These are phyloP conservation scores for Taenioides sp. DNA, from an alignment of 2,797 vertebrate genomes.

Conservation along the genomic window DNA sequence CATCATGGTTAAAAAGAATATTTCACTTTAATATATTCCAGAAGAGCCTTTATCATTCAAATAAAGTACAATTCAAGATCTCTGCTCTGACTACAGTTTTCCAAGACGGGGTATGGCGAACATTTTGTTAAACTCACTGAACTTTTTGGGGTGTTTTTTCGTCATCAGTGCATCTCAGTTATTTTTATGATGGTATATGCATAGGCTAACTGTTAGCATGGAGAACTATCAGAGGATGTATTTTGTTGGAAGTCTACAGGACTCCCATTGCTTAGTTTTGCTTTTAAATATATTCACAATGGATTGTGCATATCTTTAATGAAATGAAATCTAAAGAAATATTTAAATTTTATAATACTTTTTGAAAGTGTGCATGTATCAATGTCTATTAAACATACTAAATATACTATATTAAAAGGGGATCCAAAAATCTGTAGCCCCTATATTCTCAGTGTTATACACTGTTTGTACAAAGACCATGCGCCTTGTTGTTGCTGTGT, in stretches of 20 bases:
- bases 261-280: not conserved
- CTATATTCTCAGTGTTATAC: not conserved
- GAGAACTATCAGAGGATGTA: not conserved
- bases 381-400: not conserved
- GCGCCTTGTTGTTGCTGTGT: conserved; percentile 29
- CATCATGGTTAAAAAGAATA: conserved; percentile 5
- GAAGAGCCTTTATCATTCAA: conserved; percentile 4
- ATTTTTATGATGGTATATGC: not conserved
- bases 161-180: not conserved
- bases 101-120: not conserved
- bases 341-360: not conserved
- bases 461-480: not conserved
- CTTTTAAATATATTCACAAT: not conserved
- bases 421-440: not conserved
- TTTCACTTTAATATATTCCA: conserved; percentile 7
- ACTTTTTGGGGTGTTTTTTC: not conserved
- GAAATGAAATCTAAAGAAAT: too few relatives aligned
- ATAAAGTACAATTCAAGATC: not conserved
- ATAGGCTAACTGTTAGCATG: not conserved
- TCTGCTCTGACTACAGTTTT: not conserved
- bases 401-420: not conserved
- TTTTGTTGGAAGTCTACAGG: not conserved
- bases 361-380: not conserved
- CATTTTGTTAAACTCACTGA: not conserved
- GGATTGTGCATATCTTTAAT: too few relatives aligned